These are phyloP conservation scores for Calameuta idolon DNA, from an alignment of 2,888 invertebrate species.

Conservation along the genomic window DNA sequence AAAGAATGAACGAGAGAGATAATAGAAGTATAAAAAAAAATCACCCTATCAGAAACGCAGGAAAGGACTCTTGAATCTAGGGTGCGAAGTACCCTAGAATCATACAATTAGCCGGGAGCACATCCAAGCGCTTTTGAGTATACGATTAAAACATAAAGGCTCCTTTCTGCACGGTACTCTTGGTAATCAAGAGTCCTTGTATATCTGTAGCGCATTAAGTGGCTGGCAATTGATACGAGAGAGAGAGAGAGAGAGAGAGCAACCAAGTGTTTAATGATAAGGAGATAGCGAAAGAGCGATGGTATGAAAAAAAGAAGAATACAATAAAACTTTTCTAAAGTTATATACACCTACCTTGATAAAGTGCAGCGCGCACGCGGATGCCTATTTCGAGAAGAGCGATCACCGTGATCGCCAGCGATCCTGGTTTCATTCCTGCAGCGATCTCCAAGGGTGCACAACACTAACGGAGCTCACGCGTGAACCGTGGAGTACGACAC, in stretches of 20 bases:
- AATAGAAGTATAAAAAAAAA: neutral
- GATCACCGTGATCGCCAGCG: constrained; percentile 9
- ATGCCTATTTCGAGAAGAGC: constrained; percentile 8
- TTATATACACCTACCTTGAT: neutral
- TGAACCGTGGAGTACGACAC: neutral
- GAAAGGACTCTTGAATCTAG: neutral
- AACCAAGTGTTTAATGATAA: too few relatives aligned
- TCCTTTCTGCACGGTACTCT: neutral
- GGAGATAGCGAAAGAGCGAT: neutral
- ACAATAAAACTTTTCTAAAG: neutral
- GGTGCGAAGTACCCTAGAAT: neutral
- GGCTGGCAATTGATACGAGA: neutral
- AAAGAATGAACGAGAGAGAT: neutral
- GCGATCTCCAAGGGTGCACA: neutral
- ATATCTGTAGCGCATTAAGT: neutral
- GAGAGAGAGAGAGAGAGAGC: neutral
- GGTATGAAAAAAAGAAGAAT: neutral
- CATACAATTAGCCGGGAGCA: neutral
- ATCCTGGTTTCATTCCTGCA: constrained; percentile 6
- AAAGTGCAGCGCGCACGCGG: neutral
- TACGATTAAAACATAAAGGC: neutral
- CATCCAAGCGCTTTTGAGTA: neutral
- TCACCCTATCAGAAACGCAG: neutral
- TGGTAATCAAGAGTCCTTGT: neutral
- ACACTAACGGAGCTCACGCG: neutral